Percentiles rank a stretch among this genome's conserved stretches.
Evolutionary conservation across 2,113 vertebrate species (phyloP).

Genomic region (Leucopsar rothschildi): DNA sequence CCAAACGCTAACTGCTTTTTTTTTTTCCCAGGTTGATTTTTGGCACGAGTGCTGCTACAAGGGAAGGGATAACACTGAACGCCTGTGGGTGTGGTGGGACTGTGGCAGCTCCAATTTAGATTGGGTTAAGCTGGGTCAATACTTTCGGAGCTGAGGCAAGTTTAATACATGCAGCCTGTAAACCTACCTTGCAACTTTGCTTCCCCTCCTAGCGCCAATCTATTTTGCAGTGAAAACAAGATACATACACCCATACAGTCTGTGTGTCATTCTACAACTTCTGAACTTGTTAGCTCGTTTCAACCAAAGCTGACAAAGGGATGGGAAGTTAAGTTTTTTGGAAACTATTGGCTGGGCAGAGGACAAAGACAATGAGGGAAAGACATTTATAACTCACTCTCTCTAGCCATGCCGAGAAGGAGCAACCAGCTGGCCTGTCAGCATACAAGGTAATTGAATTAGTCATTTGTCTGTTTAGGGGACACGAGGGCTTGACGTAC

Average conservation of each 20-base stretch:
- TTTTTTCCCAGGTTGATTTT: neutral
- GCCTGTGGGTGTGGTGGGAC: conserved; percentile 1
- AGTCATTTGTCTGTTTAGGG: conserved; percentile 30
- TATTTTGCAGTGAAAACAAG: neutral
- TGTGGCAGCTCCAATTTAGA: neutral
- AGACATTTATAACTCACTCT: conserved; percentile 1
- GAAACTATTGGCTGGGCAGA: neutral
- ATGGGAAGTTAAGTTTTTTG: neutral
- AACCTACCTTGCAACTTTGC: neutral
- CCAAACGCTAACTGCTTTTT: neutral
- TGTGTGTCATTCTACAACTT: neutral
- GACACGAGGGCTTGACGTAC: neutral
- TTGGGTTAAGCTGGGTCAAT: neutral
- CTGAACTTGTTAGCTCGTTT: neutral
- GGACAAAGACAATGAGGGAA: neutral
- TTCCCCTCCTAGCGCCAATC: neutral
- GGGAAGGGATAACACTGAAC: neutral
- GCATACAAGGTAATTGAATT: conserved; percentile 34
- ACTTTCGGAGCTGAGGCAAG: neutral
- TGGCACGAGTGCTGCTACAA: neutral
- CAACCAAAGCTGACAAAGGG: neutral
- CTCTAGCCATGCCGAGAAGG: neutral
- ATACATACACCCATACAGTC: neutral
- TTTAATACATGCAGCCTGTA: neutral
- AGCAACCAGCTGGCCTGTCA: conserved; percentile 46